A percentile compares a stretch with the other conserved stretches of the same genome.
These are phyloP conservation scores for Scolopax rusticola DNA, from an alignment of 2,797 vertebrate genomes.

Conservation along the genomic window DNA sequence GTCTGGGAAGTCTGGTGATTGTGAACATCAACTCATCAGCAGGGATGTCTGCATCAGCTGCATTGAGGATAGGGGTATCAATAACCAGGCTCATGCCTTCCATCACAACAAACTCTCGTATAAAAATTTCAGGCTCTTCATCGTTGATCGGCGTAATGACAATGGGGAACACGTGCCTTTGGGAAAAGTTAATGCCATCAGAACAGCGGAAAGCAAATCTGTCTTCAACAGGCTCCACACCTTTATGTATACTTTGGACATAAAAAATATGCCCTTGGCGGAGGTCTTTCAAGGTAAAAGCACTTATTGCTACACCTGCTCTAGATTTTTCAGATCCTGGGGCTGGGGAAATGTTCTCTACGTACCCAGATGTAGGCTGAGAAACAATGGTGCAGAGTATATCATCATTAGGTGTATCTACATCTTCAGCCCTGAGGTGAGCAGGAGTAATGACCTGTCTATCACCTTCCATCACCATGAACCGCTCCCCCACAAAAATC, in stretches of 20 bases:
- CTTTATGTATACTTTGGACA: conserved; percentile 94
- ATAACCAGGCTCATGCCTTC: conserved; percentile 97
- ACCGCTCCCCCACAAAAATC: conserved; percentile 86
- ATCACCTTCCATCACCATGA: conserved; percentile 87
- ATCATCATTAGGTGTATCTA: conserved; percentile 89
- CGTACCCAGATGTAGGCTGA: conserved; percentile 91
- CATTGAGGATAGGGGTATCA: conserved; percentile 93
- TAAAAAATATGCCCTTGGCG: conserved; percentile 91
- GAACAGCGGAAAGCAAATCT: conserved; percentile 94
- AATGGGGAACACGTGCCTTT: conserved; percentile 90
- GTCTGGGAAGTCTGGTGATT: conserved; percentile 86
- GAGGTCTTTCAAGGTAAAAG: conserved; percentile 95
- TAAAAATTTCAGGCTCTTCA: conserved; percentile 93
- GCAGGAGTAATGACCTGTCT: conserved; percentile 84
- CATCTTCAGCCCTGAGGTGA: conserved; percentile 88
- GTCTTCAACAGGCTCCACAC: conserved; percentile 94
- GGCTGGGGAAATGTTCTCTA: conserved; percentile 96
- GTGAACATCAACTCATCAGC: conserved; percentile 86
- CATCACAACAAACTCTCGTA: conserved; percentile 97
- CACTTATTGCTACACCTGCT: conserved; percentile 91
- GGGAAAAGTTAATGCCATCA: conserved; percentile 95
- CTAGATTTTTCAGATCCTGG: conserved; percentile 97
- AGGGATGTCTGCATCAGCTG: conserved; percentile 90
- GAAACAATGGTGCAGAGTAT: conserved; percentile 93
- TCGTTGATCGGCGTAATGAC: conserved; percentile 91